These are phyloP conservation scores for Corticium candelabrum DNA, from an alignment of 37 sponge, comb jelly and placozoan genomes.

Conservation along the genomic window DNA sequence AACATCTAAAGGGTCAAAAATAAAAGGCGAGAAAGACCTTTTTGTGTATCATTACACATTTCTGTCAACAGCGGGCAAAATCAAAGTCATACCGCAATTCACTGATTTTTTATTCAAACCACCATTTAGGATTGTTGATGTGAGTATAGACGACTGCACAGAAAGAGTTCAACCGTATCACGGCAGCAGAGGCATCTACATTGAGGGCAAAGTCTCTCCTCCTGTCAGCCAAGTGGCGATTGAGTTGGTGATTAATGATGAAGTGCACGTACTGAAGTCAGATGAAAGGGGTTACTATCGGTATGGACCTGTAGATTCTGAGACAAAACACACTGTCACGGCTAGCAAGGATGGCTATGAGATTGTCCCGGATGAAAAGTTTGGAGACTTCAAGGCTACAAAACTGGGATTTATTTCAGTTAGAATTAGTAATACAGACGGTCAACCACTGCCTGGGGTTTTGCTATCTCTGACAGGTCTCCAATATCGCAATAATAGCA, in stretches of 20 bases:
- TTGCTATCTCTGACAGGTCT: constrained; percentile 63
- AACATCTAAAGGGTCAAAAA: background rate
- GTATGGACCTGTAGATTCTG: constrained; percentile 37
- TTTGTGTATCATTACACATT: background rate
- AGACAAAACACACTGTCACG: constrained; percentile 8
- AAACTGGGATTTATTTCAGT: constrained; percentile 37
- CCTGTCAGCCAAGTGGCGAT: constrained; percentile 17
- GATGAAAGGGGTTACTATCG: constrained; percentile 43
- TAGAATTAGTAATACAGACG: constrained; percentile 15
- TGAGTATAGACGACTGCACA: constrained; percentile 39
- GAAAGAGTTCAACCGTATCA: constrained; percentile 35
- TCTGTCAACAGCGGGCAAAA: background rate
- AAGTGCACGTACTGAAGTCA: constrained; percentile 12
- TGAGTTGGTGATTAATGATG: constrained; percentile 22
- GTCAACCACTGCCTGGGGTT: constrained; percentile 30
- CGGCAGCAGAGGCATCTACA: constrained; percentile 43
- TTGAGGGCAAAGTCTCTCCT: constrained; percentile 45
- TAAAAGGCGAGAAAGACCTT: background rate
- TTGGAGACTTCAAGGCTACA: constrained; percentile 34
- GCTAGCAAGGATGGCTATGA: constrained; percentile 44
- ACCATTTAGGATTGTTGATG: background rate
- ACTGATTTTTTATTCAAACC: background rate
- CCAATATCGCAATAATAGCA: constrained; percentile 42
- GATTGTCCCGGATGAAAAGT: constrained; percentile 23
- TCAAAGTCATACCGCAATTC: background rate